A percentile compares a stretch with the other conserved stretches of the same genome.
Conservation (phyloP, 2,113 vertebrate species). For the Chaenocephalus aceratus region DNA sequence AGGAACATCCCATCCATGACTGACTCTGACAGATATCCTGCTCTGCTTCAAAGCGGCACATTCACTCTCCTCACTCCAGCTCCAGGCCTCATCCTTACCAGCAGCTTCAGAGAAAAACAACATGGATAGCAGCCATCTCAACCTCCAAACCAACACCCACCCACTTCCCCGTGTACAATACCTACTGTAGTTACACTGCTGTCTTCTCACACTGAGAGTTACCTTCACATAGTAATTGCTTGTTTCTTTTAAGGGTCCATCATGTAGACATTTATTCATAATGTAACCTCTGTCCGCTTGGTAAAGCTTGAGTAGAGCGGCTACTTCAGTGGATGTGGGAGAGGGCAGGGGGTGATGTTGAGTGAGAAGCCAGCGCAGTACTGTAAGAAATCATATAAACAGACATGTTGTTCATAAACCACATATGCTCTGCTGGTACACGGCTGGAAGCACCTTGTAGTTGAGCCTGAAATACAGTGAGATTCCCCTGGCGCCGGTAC, state of each 20-base stretch:
- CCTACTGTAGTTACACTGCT: conserved; percentile 14
- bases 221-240: conserved; percentile 43
- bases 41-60: conserved; percentile 74
- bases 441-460: conserved; percentile 61
- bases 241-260: background rate
- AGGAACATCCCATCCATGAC: conserved; percentile 78
- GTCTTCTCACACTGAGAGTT: conserved; percentile 37
- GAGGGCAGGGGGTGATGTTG: conserved; percentile 32
- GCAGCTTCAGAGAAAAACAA: conserved; percentile 50
- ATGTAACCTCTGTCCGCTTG: conserved; percentile 1
- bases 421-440: conserved; percentile 41
- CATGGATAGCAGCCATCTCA: conserved; percentile 62
- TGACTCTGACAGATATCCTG: conserved; percentile 73
- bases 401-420: conserved; percentile 61
- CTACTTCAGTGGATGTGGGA: conserved; percentile 41
- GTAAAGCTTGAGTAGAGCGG: conserved; percentile 20
- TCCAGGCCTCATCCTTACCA: conserved; percentile 70
- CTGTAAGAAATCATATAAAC: conserved; percentile 52
- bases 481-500: conserved; percentile 57
- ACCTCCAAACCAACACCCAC: conserved; percentile 54
- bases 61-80: conserved; percentile 49
- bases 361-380: conserved; percentile 14
- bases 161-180: conserved; percentile 21
- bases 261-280: conserved; percentile 31
- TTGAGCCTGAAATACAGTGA: conserved; percentile 59